phyloP scores from a whole-genome alignment of 2,797 vertebrate genomes.

The Poecilia picta region DNA sequence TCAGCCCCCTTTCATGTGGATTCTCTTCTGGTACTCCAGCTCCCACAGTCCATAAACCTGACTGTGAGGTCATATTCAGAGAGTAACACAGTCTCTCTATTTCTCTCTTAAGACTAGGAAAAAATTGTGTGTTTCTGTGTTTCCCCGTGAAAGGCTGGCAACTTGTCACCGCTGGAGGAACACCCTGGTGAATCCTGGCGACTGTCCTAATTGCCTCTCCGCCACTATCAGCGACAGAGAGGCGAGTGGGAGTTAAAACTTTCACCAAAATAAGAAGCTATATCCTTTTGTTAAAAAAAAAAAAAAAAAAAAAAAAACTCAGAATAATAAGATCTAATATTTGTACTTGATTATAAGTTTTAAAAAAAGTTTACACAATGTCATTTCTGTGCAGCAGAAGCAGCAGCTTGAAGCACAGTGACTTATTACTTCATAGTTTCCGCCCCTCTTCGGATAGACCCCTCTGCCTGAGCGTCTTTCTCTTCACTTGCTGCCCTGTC shows the following conservation, averaged over 20 bases:
- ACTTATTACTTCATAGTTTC: conserved; percentile 28
- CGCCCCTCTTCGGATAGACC: conserved; percentile 65
- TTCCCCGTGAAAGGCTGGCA: neutral
- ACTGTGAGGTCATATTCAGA: neutral
- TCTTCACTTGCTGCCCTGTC: conserved; percentile 66
- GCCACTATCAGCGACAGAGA: neutral
- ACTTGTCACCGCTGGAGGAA: neutral
- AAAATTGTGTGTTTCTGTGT: neutral
- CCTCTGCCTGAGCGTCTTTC: conserved; percentile 58
- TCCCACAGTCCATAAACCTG: neutral
- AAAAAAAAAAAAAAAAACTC: no score
- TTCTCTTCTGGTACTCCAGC: neutral
- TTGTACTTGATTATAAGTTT: neutral
- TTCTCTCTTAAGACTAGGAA: neutral
- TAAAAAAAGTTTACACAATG: neutral
- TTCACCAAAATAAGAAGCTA: neutral
- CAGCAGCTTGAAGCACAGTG: conserved; percentile 10
- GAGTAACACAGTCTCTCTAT: neutral
- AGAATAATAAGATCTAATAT: neutral
- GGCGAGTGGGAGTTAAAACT: neutral
- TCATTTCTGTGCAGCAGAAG: neutral
- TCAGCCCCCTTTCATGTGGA: neutral
- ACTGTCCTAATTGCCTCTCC: neutral
- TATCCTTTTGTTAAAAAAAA: no score
- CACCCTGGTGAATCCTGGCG: neutral